These are phyloP conservation scores for Psephotus haematonotus DNA, from an alignment of 2,113 vertebrate genomes.

Conservation along the genomic window DNA sequence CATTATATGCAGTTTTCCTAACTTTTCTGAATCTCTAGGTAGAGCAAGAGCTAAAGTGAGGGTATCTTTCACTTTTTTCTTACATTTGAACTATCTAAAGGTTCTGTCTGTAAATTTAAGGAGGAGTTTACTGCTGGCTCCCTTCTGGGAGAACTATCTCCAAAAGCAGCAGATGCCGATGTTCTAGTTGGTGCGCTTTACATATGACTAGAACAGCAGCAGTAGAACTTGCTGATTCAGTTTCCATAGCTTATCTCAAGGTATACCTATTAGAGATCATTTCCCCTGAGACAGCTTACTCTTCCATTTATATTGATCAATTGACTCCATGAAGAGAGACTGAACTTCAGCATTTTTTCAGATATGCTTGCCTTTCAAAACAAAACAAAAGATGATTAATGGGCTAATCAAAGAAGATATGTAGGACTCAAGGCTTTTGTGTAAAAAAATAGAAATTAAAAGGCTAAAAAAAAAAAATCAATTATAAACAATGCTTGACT, in stretches of 20 bases:
- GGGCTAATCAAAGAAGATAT: not conserved
- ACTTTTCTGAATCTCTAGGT: not conserved
- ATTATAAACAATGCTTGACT: not conserved
- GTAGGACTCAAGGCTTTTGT: not conserved
- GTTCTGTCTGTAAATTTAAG: not conserved
- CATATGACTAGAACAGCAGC: not conserved
- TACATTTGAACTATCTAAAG: not conserved
- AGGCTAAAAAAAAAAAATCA: not conserved
- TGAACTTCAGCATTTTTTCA: not conserved
- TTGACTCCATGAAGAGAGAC: not conserved
- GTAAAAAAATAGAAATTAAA: not conserved
- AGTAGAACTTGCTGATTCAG: not conserved
- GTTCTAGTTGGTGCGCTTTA: not conserved
- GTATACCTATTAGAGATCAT: not conserved
- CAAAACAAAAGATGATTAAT: not conserved
- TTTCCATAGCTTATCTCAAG: not conserved
- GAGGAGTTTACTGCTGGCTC: not conserved
- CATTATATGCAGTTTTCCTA: not conserved
- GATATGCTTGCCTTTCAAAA: not conserved
- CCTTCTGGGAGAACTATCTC: not conserved
- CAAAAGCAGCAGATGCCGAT: not conserved
- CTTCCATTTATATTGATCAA: not conserved
- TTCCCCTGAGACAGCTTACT: not conserved
- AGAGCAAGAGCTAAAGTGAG: not conserved
- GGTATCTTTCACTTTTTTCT: not conserved